These are phyloP conservation scores for Aleiodes alternator DNA, from an alignment of 2,888 invertebrate genomes.

Conservation along the genomic window DNA sequence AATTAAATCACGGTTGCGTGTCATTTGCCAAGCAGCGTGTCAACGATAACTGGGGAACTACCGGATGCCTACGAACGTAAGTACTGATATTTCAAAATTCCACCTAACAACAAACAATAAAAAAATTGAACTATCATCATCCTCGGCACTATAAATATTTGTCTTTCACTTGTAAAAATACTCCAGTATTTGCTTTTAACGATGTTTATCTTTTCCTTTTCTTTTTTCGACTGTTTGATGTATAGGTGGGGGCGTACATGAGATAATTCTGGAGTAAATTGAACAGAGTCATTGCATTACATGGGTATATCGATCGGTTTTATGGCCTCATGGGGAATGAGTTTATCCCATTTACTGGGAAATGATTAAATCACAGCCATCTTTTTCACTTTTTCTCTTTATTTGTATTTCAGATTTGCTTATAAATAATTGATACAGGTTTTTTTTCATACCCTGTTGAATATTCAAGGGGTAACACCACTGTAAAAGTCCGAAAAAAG, in stretches of 20 bases:
- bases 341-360: too few relatives aligned
- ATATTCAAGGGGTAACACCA: too few relatives aligned
- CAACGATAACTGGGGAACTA: constrained; percentile 13
- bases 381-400: too few relatives aligned
- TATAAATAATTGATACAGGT: too few relatives aligned
- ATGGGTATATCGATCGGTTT: constrained; percentile 7
- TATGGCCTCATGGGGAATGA: too few relatives aligned
- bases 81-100: neutral
- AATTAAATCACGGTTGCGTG: constrained; percentile 23
- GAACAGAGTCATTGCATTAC: constrained; percentile 1
- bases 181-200: neutral
- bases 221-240: neutral
- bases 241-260: neutral
- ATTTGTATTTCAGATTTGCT: too few relatives aligned
- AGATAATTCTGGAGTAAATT: constrained; percentile 10
- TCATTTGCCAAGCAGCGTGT: constrained; percentile 24
- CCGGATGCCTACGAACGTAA: constrained; percentile 14
- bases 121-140: neutral
- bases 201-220: neutral
- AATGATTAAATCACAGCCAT: too few relatives aligned
- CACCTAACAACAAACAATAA: neutral
- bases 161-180: neutral
- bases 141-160: neutral
- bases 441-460: too few relatives aligned
- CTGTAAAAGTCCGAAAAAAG: too few relatives aligned